Percentiles rank a stretch among this genome's conserved stretches.
Evolutionary conservation across 2,888 invertebrate genomes (phyloP).

Genomic region (Steinernema carpocapsae): DNA sequence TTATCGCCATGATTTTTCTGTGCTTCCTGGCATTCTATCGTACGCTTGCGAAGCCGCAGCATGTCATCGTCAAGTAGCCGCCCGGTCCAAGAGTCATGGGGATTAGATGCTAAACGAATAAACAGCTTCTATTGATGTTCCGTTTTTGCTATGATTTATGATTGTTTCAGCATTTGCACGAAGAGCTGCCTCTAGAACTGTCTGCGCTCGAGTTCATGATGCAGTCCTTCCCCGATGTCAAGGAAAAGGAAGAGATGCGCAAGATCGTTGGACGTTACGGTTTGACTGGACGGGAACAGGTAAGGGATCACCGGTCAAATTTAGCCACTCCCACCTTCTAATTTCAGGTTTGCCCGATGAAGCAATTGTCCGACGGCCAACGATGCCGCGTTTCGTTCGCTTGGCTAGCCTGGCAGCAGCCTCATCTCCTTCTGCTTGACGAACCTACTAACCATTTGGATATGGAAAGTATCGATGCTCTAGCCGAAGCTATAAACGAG

Average conservation of each 20-base stretch:
- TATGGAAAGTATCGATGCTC: constrained; percentile 91
- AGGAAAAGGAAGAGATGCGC: constrained; percentile 97
- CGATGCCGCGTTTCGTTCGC: constrained; percentile 97
- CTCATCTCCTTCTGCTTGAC: constrained; percentile 83
- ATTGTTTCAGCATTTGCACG: constrained; percentile 81
- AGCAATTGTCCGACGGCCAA: constrained; percentile 94
- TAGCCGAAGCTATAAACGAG: constrained; percentile 95
- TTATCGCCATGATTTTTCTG: constrained; percentile 18
- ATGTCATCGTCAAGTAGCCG: neutral
- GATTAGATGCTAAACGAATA: no score
- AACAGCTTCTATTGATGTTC: neutral
- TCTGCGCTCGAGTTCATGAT: constrained; percentile 98
- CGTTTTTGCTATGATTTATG: neutral
- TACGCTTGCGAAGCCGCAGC: neutral
- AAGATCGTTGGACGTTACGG: constrained; percentile 98
- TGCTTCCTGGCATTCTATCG: neutral
- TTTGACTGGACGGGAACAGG: constrained; percentile 92
- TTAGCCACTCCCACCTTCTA: neutral
- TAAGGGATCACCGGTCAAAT: constrained; percentile 68
- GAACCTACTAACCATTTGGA: constrained; percentile 92
- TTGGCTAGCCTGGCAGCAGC: constrained; percentile 95
- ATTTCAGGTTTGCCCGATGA: constrained; percentile 84
- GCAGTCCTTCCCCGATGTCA: constrained; percentile 91
- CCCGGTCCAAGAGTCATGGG: no score
- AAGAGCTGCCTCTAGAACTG: constrained; percentile 88